Base-by-base conservation (phyloP, 1,140 invertebrate genomes). In the Ladona fulva region DNA sequence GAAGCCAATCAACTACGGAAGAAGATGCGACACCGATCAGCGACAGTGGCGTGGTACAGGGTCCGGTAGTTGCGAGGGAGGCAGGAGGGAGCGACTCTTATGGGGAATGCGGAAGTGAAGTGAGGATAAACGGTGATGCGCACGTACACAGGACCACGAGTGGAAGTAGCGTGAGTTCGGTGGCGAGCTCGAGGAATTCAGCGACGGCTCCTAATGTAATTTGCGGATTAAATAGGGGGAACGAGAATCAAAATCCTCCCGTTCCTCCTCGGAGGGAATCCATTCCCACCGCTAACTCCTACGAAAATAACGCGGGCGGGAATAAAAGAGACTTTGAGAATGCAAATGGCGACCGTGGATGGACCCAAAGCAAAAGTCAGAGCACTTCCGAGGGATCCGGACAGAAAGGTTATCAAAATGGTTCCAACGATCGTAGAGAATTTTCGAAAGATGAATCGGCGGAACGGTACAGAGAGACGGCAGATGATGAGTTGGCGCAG, bases 81-180 rank as follows among this genome's bases (percentile, higher is more conserved):
- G 80, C 79, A 75, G 78, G 78, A 24, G 79, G 74, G 52, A 74
- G 80, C 19, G 80, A 82, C 8, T 37, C 3, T 37, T 37, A 37
- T 8, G 29, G 29, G 29, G 29, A 37, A 37, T 76, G 81, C 80
- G 14, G 80, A 82, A 74, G 77, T 82, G 12, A 81, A 19, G 14
- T 1, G 1, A 16, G 52, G 52, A 66, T 80, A 44, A 82, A 82
- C 77, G 79, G 80, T 29, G 80, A 83, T 77, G 80, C 29, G 1
- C 29, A 83, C 76, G 82, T 81, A 76, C 25, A 1, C 37, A 5
- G 42, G 1, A 22, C n/a, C 8, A 29, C 0, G 42, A 76, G n/a
- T 76, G 37, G n/a, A 25, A 76, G 42, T 76, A 76, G 42, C 29
- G 25, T 76, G 7, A 37, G 3, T 75, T 75, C 74, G 1, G 12